Evolutionary conservation across 2,113 vertebrate species (phyloP).

Genomic region (Tamias sibiricus): DNA sequence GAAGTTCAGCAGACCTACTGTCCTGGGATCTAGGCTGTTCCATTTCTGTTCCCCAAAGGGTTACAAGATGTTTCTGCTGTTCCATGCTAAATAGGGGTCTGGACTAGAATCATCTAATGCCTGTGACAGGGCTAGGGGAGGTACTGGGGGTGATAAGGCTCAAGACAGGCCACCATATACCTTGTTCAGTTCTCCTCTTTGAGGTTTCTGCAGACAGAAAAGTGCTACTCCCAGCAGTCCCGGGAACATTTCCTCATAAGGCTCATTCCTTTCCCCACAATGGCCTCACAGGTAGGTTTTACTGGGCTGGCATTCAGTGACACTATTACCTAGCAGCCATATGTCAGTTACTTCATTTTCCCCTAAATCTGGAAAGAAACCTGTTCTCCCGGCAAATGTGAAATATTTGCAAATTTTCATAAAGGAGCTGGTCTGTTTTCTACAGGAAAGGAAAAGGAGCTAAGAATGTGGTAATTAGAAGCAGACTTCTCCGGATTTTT

Average conservation of each 20-base stretch:
- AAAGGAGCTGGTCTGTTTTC: conserved; percentile 46
- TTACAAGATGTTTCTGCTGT: neutral
- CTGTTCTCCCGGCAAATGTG: conserved; percentile 40
- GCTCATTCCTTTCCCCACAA: neutral
- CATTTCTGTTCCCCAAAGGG: neutral
- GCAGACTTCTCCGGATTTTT: neutral
- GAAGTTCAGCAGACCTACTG: neutral
- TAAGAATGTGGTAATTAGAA: conserved; percentile 21
- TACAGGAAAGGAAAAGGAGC: neutral
- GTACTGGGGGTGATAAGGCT: neutral
- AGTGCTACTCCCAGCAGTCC: neutral
- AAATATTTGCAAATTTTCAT: conserved; percentile 54
- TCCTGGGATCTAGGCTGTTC: neutral
- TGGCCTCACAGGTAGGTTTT: neutral
- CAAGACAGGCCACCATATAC: neutral
- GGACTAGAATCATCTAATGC: neutral
- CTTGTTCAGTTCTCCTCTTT: neutral
- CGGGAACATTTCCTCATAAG: neutral
- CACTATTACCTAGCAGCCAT: neutral
- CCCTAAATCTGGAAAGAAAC: conserved; percentile 58
- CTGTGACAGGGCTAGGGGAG: neutral
- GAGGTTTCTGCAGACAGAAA: neutral
- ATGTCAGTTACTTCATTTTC: conserved; percentile 13
- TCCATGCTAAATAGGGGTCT: neutral
- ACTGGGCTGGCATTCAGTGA: neutral